Evolutionary conservation across 2,797 vertebrate species (phyloP).

Genomic region (Sylvilagus floridanus): DNA sequence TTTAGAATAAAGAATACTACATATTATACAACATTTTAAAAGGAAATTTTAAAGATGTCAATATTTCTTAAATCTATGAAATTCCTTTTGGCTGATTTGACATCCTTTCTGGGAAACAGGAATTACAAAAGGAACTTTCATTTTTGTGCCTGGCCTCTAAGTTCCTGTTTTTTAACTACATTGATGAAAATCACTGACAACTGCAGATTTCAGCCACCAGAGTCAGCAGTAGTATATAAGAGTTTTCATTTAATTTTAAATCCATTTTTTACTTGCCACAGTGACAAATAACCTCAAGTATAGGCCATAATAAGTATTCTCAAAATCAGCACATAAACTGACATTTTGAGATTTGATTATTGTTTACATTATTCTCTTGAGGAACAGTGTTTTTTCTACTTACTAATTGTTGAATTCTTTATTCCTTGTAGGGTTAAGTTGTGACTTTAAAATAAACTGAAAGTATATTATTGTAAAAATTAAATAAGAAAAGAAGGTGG

Average conservation of each 20-base stretch:
- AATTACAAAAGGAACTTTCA: constrained; percentile 67
- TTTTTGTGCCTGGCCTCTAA: constrained; percentile 67
- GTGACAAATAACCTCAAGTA: background rate
- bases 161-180: constrained; percentile 71
- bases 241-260: constrained; percentile 26
- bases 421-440: no score
- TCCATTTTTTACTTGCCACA: background rate
- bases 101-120: constrained; percentile 76
- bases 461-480: no score
- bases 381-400: no score
- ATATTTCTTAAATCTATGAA: constrained; percentile 64
- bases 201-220: constrained; percentile 41
- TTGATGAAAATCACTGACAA: constrained; percentile 55
- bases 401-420: no score
- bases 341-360: no score
- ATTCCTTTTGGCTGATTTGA: constrained; percentile 63
- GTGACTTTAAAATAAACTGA: no score
- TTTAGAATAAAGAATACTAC: constrained; percentile 31
- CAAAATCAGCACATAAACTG: background rate
- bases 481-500: no score
- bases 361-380: no score
- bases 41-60: constrained; percentile 63
- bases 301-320: background rate
- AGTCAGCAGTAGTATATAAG: background rate
- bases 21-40: constrained; percentile 47